phyloP scores from a whole-genome alignment of 2,797 vertebrate genomes.

The Choloepus didactylus region DNA sequence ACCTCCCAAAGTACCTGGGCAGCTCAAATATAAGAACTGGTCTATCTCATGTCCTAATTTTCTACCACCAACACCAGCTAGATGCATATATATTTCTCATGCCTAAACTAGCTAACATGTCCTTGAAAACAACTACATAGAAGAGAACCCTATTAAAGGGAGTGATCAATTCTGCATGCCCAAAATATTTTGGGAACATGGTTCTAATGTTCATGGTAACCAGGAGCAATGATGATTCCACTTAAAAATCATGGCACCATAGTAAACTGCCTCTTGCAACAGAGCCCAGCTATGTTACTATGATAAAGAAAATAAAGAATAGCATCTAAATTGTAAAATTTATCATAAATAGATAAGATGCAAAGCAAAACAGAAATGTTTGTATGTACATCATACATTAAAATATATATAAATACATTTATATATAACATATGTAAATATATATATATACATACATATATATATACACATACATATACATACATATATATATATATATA shows the following conservation, averaged over 20 bases:
- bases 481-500: neutral
- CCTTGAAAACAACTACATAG: conserved; percentile 4
- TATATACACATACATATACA: neutral
- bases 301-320: neutral
- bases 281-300: neutral
- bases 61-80: neutral
- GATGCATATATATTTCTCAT: neutral
- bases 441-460: neutral
- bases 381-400: neutral
- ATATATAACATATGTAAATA: neutral
- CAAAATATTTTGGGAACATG: too few relatives aligned
- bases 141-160: neutral
- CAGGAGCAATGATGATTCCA: neutral
- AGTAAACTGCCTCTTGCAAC: neutral
- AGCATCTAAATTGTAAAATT: neutral
- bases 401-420: too few relatives aligned
- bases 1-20: neutral
- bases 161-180: too few relatives aligned
- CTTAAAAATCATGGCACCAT: neutral
- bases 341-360: neutral
- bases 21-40: neutral
- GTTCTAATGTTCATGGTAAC: too few relatives aligned
- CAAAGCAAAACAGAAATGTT: conserved; percentile 35
- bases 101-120: neutral
- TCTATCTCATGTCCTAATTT: neutral